phyloP scores from a whole-genome alignment of 2,888 invertebrate species.

The Chironomus riparius region DNA sequence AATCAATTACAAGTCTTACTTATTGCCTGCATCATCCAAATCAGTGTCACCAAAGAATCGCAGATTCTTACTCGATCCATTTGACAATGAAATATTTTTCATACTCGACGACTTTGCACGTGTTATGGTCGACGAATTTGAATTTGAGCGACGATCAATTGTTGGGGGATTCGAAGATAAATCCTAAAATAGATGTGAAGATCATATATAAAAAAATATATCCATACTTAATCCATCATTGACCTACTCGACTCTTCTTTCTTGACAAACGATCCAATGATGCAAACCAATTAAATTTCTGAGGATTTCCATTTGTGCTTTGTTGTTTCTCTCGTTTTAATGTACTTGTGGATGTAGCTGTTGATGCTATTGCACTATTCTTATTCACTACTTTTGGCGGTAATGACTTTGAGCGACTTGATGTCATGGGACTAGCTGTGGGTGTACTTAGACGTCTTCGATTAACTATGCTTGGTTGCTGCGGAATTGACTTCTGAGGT shows the following conservation, averaged over 20 bases:
- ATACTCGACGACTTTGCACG: constrained; percentile 44
- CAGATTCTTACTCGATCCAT: constrained; percentile 57
- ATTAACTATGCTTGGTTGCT: constrained; percentile 51
- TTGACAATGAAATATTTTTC: constrained; percentile 46
- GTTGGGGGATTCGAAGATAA: constrained; percentile 31
- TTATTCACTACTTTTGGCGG: constrained; percentile 35
- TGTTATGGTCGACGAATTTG: constrained; percentile 36
- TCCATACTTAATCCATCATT: neutral
- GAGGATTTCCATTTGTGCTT: no score
- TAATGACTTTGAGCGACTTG: constrained; percentile 50
- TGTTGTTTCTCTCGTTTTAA: constrained; percentile 38
- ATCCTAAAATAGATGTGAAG: constrained; percentile 30
- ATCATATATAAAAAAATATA: neutral
- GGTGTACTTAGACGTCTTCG: constrained; percentile 68
- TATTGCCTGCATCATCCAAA: constrained; percentile 43
- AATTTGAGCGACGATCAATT: constrained; percentile 34
- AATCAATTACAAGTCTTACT: constrained; percentile 31
- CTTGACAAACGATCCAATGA: constrained; percentile 63
- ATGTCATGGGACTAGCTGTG: constrained; percentile 53
- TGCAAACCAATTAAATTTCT: constrained; percentile 67
- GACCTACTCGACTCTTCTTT: constrained; percentile 44
- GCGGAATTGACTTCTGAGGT: neutral
- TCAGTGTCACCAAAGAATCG: constrained; percentile 81
- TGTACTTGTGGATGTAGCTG: constrained; percentile 42
- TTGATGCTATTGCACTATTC: constrained; percentile 35